Evolutionary conservation across 2,888 invertebrate species (phyloP).

Genomic region (Drosophila niveifrons): DNA sequence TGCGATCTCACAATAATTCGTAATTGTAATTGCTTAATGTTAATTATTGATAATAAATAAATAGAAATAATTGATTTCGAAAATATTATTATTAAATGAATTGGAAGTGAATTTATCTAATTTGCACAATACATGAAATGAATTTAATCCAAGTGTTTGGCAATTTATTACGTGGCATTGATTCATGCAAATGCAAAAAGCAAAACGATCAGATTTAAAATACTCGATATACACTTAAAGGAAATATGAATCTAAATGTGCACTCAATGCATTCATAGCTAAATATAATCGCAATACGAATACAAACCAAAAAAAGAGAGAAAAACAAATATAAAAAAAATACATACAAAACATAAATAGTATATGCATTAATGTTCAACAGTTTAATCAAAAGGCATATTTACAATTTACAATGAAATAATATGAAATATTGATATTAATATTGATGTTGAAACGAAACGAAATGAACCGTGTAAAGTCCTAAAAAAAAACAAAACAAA

Average conservation of each 20-base stretch:
- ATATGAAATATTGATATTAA: slow-evolving; percentile 68
- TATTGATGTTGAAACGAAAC: slow-evolving; percentile 61
- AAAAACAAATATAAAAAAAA: slow-evolving; percentile 20
- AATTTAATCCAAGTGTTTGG: slow-evolving; percentile 41
- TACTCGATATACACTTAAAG: slow-evolving; percentile 52
- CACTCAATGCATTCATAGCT: slow-evolving; percentile 53
- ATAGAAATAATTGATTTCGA: background rate
- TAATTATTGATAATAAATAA: slow-evolving; percentile 13
- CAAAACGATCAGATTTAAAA: slow-evolving; percentile 30
- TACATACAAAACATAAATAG: slow-evolving; percentile 48
- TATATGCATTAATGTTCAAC: slow-evolving; percentile 65
- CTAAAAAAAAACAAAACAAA: slow-evolving; percentile 22
- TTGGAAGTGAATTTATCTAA: slow-evolving; percentile 25
- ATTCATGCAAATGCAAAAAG: slow-evolving; percentile 30
- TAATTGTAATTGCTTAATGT: slow-evolving; percentile 14
- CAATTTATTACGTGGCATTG: slow-evolving; percentile 32
- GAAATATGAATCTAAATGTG: slow-evolving; percentile 44
- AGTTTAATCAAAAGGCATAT: slow-evolving; percentile 61
- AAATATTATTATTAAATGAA: slow-evolving; percentile 3
- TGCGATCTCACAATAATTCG: background rate
- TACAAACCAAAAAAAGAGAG: slow-evolving; percentile 20
- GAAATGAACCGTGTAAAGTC: slow-evolving; percentile 69
- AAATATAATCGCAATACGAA: slow-evolving; percentile 46
- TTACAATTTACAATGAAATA: slow-evolving; percentile 39
- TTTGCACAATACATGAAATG: slow-evolving; percentile 54